A percentile compares a stretch with the other conserved stretches of the same genome.
These are phyloP conservation scores for Cantharis nigra DNA, from an alignment of 2,888 invertebrate species.

Conservation along the genomic window DNA sequence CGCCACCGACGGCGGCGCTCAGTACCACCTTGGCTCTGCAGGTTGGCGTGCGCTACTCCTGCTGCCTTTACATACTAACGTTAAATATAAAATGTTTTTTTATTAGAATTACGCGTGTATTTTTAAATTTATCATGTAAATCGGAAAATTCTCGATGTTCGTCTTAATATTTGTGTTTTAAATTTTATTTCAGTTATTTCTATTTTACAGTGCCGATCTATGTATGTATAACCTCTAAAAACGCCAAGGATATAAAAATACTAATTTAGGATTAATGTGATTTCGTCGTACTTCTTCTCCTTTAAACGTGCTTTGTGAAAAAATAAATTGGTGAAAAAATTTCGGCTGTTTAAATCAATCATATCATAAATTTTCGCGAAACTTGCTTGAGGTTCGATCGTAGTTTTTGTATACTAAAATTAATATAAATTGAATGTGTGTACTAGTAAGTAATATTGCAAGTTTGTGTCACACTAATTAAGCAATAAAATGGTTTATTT, in stretches of 20 bases:
- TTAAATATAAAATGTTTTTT: slow-evolving; percentile 35
- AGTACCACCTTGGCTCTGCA: slow-evolving; percentile 48
- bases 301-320: not conserved
- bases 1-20: slow-evolving; percentile 43
- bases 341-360: not conserved
- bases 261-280: slow-evolving; percentile 28
- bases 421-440: not conserved
- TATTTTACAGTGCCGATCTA: slow-evolving; percentile 6
- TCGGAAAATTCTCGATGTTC: slow-evolving; percentile 16
- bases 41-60: slow-evolving; percentile 41
- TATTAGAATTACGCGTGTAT: slow-evolving; percentile 24
- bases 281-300: slow-evolving; percentile 9
- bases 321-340: not conserved
- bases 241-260: slow-evolving; percentile 19
- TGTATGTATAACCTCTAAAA: slow-evolving; percentile 26
- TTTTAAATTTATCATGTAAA: slow-evolving; percentile 36
- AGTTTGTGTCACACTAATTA: not conserved
- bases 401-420: not conserved
- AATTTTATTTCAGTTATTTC: slow-evolving; percentile 29
- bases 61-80: slow-evolving; percentile 33
- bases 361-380: not conserved
- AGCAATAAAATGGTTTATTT: slow-evolving; percentile 21
- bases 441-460: not conserved
- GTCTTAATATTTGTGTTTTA: slow-evolving; percentile 32
- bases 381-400: not conserved